Evolutionary conservation across 2,888 invertebrate species (phyloP).

Genomic region (Gibbula magus): DNA sequence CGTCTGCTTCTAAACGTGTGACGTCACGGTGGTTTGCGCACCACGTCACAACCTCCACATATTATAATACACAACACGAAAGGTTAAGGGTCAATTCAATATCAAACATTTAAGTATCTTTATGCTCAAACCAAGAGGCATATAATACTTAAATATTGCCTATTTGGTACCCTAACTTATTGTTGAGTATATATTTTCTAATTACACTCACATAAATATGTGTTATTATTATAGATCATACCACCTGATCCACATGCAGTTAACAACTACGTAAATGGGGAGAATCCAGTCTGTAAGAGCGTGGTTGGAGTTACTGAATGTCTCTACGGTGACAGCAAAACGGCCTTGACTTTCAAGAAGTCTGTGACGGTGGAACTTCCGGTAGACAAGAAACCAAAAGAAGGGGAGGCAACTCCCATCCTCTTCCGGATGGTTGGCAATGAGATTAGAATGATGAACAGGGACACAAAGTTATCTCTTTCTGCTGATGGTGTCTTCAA

Average conservation of each 20-base stretch:
- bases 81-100: too few relatives aligned
- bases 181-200: too few relatives aligned
- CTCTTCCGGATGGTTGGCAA: slow-evolving; percentile 9
- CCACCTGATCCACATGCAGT: neutral
- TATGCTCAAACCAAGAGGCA: too few relatives aligned
- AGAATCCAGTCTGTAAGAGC: neutral
- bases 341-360: neutral
- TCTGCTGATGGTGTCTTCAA: neutral
- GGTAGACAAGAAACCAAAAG: neutral
- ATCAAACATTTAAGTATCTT: too few relatives aligned
- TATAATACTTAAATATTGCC: too few relatives aligned
- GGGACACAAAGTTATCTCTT: neutral
- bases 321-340: neutral
- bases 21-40: too few relatives aligned
- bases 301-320: slow-evolving; percentile 3
- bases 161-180: too few relatives aligned
- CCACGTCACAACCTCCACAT: too few relatives aligned
- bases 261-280: neutral
- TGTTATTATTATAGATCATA: neutral
- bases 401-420: neutral
- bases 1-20: too few relatives aligned
- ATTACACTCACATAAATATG: too few relatives aligned
- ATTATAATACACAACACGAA: too few relatives aligned
- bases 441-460: neutral
- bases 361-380: neutral